Evolutionary conservation across 2,888 invertebrate genomes (phyloP).

Genomic region (Ctena decussata): DNA sequence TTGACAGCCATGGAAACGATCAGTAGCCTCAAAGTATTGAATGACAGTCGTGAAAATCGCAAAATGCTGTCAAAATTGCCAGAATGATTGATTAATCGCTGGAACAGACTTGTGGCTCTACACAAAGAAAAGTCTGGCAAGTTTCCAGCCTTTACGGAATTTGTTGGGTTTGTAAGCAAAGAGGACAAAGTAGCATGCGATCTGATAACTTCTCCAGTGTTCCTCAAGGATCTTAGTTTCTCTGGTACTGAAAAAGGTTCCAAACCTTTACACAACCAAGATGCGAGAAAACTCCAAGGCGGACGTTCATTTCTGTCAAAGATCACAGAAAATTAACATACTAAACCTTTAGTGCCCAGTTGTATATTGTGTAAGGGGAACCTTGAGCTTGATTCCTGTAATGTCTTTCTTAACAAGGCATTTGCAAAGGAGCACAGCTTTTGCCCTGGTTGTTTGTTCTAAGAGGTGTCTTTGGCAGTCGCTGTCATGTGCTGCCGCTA

Average conservation of each 20-base stretch:
- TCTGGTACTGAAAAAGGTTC: background rate
- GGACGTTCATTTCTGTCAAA: no score
- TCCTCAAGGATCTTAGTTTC: slow-evolving; percentile 6
- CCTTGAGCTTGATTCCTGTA: background rate
- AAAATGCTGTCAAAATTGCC: slow-evolving; percentile 63
- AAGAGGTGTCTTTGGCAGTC: no score
- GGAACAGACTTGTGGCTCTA: slow-evolving; percentile 41
- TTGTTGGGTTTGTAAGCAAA: slow-evolving; percentile 38
- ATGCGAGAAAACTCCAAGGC: no score
- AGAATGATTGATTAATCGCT: slow-evolving; percentile 43
- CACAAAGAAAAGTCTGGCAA: background rate
- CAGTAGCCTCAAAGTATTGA: slow-evolving; percentile 29
- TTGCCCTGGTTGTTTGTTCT: slow-evolving; percentile 71
- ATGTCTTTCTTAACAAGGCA: slow-evolving; percentile 37
- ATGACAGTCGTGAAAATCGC: slow-evolving; percentile 49
- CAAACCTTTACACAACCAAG: background rate
- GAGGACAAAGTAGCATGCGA: slow-evolving; percentile 59
- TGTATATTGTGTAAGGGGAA: background rate
- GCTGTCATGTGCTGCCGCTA: no score
- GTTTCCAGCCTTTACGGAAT: no score
- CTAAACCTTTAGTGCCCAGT: background rate
- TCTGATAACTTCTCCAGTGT: slow-evolving; percentile 44
- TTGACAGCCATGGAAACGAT: slow-evolving; percentile 33
- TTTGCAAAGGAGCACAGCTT: slow-evolving; percentile 48
- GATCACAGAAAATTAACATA: no score